Conservation (phyloP, 2,797 vertebrate species). For the Pitangus sulphuratus region DNA sequence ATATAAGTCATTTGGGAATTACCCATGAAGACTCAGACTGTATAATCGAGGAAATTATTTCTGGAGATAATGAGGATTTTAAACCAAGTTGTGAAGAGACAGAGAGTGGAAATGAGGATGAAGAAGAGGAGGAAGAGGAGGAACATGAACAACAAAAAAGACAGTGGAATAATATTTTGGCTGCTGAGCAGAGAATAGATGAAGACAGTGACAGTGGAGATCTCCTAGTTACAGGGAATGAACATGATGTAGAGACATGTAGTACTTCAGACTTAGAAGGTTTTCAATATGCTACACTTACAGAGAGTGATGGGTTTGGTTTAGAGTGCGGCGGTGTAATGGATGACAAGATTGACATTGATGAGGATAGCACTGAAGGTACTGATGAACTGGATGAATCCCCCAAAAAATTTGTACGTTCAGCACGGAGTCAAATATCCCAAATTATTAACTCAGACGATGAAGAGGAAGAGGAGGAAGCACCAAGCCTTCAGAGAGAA, state of each 20-base stretch:
- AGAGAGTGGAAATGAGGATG: conserved; percentile 68
- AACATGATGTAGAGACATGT: conserved; percentile 52
- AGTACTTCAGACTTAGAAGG: conserved; percentile 78
- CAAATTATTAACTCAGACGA: conserved; percentile 62
- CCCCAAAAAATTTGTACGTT: neutral
- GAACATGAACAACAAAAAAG: neutral
- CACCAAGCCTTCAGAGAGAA: conserved; percentile 13
- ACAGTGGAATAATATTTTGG: conserved; percentile 9
- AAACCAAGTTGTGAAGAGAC: conserved; percentile 64
- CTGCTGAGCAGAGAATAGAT: conserved; percentile 27
- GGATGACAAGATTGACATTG: conserved; percentile 32
- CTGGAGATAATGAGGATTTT: conserved; percentile 74
- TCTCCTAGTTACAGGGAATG: conserved; percentile 7
- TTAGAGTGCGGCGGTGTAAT: conserved; percentile 36
- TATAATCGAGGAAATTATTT: conserved; percentile 80
- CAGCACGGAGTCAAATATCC: neutral
- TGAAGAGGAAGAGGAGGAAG: conserved; percentile 70
- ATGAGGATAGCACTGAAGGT: conserved; percentile 67
- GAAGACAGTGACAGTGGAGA: conserved; percentile 76
- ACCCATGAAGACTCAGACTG: conserved; percentile 80
- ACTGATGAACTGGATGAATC: conserved; percentile 72
- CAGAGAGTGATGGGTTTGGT: conserved; percentile 67
- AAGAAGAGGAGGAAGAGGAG: conserved; percentile 52
- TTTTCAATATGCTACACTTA: conserved; percentile 66
- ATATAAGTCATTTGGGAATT: conserved; percentile 17